These are phyloP conservation scores for Amphiura filiformis DNA, from an alignment of 35 echinoderm and acorn worm species.

Conservation along the genomic window DNA sequence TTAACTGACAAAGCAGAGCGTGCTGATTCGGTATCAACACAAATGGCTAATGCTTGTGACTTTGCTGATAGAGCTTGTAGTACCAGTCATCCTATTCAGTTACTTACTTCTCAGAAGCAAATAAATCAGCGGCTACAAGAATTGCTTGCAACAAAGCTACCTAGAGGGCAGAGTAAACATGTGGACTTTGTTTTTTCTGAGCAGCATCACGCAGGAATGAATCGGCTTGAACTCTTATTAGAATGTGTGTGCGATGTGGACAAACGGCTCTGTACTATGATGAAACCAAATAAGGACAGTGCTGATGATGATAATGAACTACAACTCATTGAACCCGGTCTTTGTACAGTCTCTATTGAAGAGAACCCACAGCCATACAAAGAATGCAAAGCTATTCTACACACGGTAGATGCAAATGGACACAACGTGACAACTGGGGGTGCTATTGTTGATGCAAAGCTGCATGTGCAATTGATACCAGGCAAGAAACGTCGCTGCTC, in stretches of 20 bases:
- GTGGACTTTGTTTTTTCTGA: background rate
- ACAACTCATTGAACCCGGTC: background rate
- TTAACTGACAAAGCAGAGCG: background rate
- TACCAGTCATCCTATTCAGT: background rate
- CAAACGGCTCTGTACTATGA: background rate
- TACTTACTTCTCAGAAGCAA: background rate
- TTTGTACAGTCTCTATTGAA: background rate
- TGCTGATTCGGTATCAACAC: background rate
- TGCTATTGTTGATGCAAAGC: background rate
- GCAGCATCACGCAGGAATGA: background rate
- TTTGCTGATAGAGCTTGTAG: slow-evolving; percentile 18
- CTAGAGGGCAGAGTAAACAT: background rate
- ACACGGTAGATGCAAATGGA: background rate
- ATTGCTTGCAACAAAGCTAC: background rate
- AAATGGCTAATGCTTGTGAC: slow-evolving; percentile 9
- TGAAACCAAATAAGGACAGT: background rate
- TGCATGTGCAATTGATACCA: background rate
- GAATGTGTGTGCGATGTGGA: background rate
- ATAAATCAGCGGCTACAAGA: background rate
- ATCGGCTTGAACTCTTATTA: background rate
- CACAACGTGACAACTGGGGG: background rate
- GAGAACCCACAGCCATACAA: background rate
- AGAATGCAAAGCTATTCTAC: background rate
- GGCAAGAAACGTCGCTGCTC: background rate
- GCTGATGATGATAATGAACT: background rate